Evolutionary conservation across 64 coral and sea anemone species (phyloP).

Genomic region (Actinia tenebrosa): DNA sequence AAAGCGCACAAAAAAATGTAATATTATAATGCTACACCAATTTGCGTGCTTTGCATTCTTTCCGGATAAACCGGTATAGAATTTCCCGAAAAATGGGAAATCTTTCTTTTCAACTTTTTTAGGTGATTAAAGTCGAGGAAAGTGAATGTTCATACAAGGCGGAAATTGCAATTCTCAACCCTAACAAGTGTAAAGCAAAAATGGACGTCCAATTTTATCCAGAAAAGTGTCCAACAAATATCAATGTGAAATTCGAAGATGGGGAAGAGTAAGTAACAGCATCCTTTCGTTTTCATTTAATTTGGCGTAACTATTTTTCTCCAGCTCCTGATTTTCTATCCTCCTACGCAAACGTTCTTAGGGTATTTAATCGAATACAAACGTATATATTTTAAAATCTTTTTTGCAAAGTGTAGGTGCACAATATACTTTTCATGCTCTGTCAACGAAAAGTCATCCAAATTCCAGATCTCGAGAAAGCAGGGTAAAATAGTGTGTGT

Average conservation of each 20-base stretch:
- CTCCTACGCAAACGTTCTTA: no score
- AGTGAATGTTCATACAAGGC: constrained; percentile 11
- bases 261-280: neutral
- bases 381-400: no score
- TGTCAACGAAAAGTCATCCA: constrained; percentile 11
- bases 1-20: no score
- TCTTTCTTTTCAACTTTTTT: neutral
- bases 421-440: constrained; percentile 35
- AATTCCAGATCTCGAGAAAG: constrained; percentile 37
- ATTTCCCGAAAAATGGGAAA: neutral
- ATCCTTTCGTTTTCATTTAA: no score
- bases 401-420: neutral
- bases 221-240: neutral
- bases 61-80: no score
- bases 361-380: no score
- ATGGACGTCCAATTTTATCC: constrained; percentile 26
- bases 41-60: no score
- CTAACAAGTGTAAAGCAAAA: neutral
- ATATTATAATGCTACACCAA: no score
- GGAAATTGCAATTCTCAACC: constrained; percentile 34
- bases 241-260: constrained; percentile 8
- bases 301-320: no score
- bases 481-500: constrained; percentile 19
- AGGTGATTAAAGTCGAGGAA: constrained; percentile 39
- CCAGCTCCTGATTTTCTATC: no score